A percentile compares a stretch with the other conserved stretches of the same genome.
Conservation (phyloP, 2,888 invertebrate species). For the Dicyrtomina minuta region DNA sequence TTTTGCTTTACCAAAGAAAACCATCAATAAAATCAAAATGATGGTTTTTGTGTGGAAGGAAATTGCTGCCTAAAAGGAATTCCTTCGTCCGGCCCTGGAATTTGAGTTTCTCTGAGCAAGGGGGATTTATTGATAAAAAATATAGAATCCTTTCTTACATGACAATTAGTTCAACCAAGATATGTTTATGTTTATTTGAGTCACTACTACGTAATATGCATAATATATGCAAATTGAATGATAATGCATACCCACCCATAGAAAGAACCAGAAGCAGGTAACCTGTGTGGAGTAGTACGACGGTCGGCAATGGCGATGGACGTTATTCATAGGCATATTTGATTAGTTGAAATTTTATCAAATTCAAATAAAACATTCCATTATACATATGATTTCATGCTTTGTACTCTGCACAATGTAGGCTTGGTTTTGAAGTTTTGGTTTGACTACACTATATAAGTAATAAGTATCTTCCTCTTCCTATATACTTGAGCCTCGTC, state of each 20-base stretch:
- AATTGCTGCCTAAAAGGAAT: too few species aligned
- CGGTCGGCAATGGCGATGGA: neutral
- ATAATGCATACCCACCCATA: too few species aligned
- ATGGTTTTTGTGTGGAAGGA: too few species aligned
- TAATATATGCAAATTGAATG: too few species aligned
- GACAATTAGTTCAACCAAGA: slow-evolving; percentile 14
- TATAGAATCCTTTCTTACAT: slow-evolving; percentile 18
- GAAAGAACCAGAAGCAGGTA: too few species aligned
- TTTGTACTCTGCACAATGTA: neutral
- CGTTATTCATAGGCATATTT: neutral
- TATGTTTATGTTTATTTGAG: slow-evolving; percentile 23
- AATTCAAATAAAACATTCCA: slow-evolving; percentile 13
- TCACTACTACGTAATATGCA: too few species aligned
- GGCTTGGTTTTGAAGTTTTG: too few species aligned
- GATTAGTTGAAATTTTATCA: slow-evolving; percentile 11
- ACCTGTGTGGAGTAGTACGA: too few species aligned
- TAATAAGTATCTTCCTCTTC: slow-evolving; percentile 7
- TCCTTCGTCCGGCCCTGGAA: too few species aligned
- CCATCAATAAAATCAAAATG: too few species aligned
- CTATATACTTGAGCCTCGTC: neutral
- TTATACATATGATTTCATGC: neutral
- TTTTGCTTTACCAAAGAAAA: too few species aligned
- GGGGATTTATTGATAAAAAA: too few species aligned
- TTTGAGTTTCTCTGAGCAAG: neutral
- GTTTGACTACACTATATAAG: neutral